Base-by-base conservation (phyloP, 92 coral and sea anemone species). In the Phymanthus crucifer region DNA sequence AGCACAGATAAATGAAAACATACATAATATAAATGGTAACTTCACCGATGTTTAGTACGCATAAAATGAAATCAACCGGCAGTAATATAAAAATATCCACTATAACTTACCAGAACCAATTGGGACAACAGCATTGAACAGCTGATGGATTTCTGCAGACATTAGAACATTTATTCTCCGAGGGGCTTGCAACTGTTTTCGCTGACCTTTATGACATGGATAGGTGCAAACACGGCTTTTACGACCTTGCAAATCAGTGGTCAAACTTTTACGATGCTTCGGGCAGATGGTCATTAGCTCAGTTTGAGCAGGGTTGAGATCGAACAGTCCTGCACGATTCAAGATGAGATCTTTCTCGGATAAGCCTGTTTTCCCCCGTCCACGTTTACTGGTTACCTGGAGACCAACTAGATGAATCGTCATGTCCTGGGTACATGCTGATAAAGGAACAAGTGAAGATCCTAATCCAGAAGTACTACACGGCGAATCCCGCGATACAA, bases 61-160 rank as follows among this genome's bases (percentile, higher is more conserved):
- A n/a, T n/a, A n/a, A n/a, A n/a, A n/a, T n/a, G n/a, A n/a, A n/a
- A n/a, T n/a, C n/a, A n/a, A n/a, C n/a, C n/a, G n/a, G n/a, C n/a
- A n/a, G n/a, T n/a, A n/a, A n/a, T n/a, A n/a, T n/a, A n/a, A n/a
- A n/a, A n/a, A n/a, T n/a, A n/a, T n/a, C n/a, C 50, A 45, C 6
- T 6, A 14, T 61, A 16, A 83, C 87, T 66, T 26, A 77, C 78
- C 87, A 4, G 88, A 48, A 54, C 88, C 88, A 78, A 78, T 78
- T 12, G 88, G 84, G 31, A 78, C 78, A 33, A 79, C 24, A 6
- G 54, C 32, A 12, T 72, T 33, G 32, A 50, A 61, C 2, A 45
- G 29, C 8, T 45, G 13, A 40, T 17, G 79, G 1, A 79, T 78
- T 72, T 84, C 84, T 3, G 16, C 73, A 19, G 80, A 84, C 45